phyloP scores from a whole-genome alignment of 2,888 invertebrate species.

The Metallyticus violacea region DNA sequence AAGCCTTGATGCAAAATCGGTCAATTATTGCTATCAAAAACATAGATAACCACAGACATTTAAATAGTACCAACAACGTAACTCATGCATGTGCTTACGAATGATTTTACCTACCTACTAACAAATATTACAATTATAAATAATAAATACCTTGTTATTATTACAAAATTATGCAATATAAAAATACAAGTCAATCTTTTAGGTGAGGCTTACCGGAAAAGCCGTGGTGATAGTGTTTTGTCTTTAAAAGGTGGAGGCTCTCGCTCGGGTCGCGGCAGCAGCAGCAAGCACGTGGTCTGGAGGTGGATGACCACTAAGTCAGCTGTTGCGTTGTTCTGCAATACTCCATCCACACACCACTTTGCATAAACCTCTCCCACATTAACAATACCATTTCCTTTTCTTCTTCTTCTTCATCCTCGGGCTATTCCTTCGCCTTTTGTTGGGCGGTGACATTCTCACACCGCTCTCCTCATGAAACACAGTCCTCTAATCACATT shows the following conservation, averaged over 20 bases:
- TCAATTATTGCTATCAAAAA: not conserved
- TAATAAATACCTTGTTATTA: conserved; percentile 4
- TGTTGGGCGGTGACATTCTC: not conserved
- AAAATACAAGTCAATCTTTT: not conserved
- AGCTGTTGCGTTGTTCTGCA: not conserved
- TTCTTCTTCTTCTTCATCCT: conserved; percentile 3
- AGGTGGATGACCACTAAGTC: not conserved
- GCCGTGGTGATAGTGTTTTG: not conserved
- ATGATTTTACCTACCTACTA: not conserved
- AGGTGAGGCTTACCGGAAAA: conserved; percentile 2
- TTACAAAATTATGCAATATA: not conserved
- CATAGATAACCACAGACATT: not conserved
- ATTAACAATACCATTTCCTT: not conserved
- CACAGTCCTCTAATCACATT: not conserved
- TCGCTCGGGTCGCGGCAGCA: not conserved
- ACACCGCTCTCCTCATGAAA: not conserved
- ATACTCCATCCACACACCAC: not conserved
- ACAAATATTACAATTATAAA: conserved; percentile 1
- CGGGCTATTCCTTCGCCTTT: not conserved
- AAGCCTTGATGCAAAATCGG: too few relatives aligned
- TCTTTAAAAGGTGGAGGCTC: not conserved
- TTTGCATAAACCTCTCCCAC: not conserved
- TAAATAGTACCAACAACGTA: not conserved
- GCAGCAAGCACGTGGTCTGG: not conserved
- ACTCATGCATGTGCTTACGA: not conserved